Conservation (phyloP, 2,888 invertebrate species). For the Noctua comes region DNA sequence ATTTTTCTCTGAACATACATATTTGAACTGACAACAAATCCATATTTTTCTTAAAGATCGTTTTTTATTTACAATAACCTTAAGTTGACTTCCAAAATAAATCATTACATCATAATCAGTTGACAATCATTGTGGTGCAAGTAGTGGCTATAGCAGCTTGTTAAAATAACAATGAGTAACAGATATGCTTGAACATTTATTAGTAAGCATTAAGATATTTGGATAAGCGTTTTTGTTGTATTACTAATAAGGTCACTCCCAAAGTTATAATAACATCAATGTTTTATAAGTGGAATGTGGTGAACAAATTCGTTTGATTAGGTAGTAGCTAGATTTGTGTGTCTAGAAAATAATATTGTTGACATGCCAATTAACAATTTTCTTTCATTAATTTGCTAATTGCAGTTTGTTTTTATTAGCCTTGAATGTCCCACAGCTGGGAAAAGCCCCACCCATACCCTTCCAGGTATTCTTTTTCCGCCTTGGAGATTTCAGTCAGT, state of each 20-base stretch:
- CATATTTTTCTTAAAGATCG: neutral
- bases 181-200: constrained; percentile 24
- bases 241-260: constrained; percentile 40
- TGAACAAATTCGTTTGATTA: constrained; percentile 12
- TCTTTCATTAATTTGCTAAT: too few relatives aligned
- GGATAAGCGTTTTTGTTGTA: constrained; percentile 32
- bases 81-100: constrained; percentile 25
- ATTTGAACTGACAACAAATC: constrained; percentile 9
- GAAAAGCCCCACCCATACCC: too few relatives aligned
- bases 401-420: too few relatives aligned
- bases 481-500: neutral
- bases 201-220: constrained; percentile 35
- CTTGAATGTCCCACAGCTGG: too few relatives aligned
- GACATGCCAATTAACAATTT: neutral
- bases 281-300: neutral
- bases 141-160: constrained; percentile 3
- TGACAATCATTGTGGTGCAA: constrained; percentile 30
- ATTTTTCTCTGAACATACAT: constrained; percentile 10
- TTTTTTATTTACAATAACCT: neutral
- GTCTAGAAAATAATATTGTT: neutral
- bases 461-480: too few relatives aligned
- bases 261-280: constrained; percentile 36
- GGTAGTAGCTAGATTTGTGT: neutral
- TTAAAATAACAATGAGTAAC: constrained; percentile 46
- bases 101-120: constrained; percentile 38